Percentiles rank a stretch among this genome's conserved stretches.
Evolutionary conservation across 2,113 vertebrate genomes (phyloP).

Genomic region (human): DNA sequence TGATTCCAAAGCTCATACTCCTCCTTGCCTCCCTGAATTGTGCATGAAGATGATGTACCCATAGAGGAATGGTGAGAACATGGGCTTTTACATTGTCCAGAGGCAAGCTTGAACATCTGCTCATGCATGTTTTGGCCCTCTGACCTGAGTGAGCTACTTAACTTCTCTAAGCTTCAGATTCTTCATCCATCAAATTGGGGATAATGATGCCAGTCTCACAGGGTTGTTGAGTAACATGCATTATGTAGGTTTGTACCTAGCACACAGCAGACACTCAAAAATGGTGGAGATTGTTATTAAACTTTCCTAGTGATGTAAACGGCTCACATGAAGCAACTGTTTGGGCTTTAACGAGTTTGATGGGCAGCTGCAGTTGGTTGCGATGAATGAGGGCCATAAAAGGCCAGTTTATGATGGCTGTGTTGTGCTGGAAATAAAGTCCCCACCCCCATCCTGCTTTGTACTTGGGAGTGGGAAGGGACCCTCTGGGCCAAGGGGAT

Average conservation of each 20-base stretch:
- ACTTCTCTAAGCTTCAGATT: background rate
- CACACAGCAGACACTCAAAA: background rate
- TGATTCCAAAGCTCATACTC: background rate
- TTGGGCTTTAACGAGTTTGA: constrained; percentile 78
- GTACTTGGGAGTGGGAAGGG: constrained; percentile 77
- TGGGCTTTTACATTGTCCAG: background rate
- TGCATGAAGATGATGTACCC: constrained; percentile 28
- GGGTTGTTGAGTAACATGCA: background rate
- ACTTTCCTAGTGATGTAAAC: constrained; percentile 22
- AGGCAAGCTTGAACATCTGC: background rate
- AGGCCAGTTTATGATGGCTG: constrained; percentile 82
- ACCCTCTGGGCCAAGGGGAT: constrained; percentile 83
- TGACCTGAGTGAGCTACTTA: background rate
- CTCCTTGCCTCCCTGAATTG: background rate
- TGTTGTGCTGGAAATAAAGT: constrained; percentile 83
- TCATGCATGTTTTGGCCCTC: background rate
- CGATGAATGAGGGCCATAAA: constrained; percentile 85
- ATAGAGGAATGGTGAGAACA: background rate
- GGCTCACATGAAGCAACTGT: constrained; percentile 72
- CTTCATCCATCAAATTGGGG: background rate
- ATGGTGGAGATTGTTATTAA: background rate
- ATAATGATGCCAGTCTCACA: background rate
- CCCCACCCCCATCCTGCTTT: constrained; percentile 41
- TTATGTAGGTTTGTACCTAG: background rate
- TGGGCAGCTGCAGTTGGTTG: constrained; percentile 85